Evolutionary conservation across 2,113 vertebrate species (phyloP).

Genomic region (Cottus gobio): DNA sequence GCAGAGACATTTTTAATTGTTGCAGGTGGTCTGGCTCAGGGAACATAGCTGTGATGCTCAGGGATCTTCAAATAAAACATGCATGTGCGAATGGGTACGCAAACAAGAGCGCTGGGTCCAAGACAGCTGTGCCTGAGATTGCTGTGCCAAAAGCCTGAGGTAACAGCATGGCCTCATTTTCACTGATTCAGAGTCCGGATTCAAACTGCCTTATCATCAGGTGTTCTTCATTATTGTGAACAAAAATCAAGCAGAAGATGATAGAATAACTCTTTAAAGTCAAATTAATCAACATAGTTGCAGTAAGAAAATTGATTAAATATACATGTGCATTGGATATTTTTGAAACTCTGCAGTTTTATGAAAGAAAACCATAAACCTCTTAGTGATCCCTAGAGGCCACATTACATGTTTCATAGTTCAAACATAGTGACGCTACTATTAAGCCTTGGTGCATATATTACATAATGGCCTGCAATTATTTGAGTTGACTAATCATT

Average conservation of each 20-base stretch:
- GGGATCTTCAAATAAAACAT: slow-evolving; percentile 80
- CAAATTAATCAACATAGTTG: background rate
- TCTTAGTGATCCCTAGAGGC: background rate
- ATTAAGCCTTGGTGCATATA: too few relatives aligned
- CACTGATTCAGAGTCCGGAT: slow-evolving; percentile 26
- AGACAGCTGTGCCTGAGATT: slow-evolving; percentile 72
- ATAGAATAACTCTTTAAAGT: background rate
- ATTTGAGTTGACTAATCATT: too few relatives aligned
- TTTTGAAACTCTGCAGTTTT: background rate
- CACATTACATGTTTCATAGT: background rate
- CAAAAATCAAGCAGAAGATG: background rate
- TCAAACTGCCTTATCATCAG: background rate
- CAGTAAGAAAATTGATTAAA: background rate
- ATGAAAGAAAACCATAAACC: background rate
- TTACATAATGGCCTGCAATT: too few relatives aligned
- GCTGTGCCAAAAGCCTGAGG: slow-evolving; percentile 61
- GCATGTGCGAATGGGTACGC: slow-evolving; percentile 75
- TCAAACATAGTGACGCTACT: background rate
- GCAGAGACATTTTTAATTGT: slow-evolving; percentile 75
- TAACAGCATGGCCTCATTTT: slow-evolving; percentile 62
- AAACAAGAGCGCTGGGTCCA: slow-evolving; percentile 73
- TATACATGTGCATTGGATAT: background rate
- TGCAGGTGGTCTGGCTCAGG: slow-evolving; percentile 79
- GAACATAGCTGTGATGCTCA: slow-evolving; percentile 74
- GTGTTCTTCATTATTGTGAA: background rate